Base-by-base conservation (phyloP, 2,888 invertebrate species). In the Rotaria macrura region DNA sequence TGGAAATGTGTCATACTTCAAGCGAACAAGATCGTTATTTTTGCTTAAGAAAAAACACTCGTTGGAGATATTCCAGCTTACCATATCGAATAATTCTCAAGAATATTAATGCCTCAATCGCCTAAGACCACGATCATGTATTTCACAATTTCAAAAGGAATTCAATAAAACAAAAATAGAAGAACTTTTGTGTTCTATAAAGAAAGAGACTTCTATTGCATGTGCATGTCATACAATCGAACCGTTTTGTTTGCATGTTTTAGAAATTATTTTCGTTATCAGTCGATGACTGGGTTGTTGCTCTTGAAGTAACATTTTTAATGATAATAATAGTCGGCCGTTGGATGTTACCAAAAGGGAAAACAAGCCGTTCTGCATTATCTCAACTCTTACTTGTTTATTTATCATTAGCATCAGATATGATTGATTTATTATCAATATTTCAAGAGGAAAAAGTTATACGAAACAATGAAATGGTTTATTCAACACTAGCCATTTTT, bases 351-450 rank as follows among this genome's bases (percentile, higher is more conserved):
- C 86, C 86, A 49, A 86, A 86, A 84, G 86, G 86, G 10, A 86
- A 87, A 40, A 88, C 91, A 84, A 89, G 89, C 20, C 88, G 90
- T 20, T 89, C 90, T 85, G 89, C 91, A 84, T 88, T 91, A 17
- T 91, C 91, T 0, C 91, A 91, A 87, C 88, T 91, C 6, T 88
- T 91, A n/a, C 89, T 91, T 84, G 91, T 90, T 84, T 91, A 91
- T 87, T 88, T 91, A 85, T 90, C 90, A 47, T 89, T 90, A 87
- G 90, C 90, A 2, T 89, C 89, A 12, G 89, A 89, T 87, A 89
- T 89, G 86, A 88, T 89, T 88, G 89, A 89, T 85, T 87, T 89
- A 25, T 88, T 89, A 87, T 87, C 88, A 34, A 86, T 89, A n/a
- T 89, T 89, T 52, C 89, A 89, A 54, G 89, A 89, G 85, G 86